phyloP scores from a whole-genome alignment of 2,113 vertebrate genomes.

The Ctenodactylus gundi region DNA sequence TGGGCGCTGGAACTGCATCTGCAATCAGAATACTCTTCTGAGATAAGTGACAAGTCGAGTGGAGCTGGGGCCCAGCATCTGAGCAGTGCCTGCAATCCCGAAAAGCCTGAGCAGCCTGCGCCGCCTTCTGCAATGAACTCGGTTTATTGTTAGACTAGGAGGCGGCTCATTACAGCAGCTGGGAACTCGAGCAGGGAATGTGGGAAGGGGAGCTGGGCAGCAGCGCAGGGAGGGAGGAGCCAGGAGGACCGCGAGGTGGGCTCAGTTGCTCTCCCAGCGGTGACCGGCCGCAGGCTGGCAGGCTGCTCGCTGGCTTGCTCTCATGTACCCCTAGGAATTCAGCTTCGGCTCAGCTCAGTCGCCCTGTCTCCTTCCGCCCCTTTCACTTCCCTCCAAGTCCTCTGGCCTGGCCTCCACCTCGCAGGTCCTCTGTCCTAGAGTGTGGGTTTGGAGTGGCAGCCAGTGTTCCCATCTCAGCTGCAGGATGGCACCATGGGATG shows the following conservation, averaged over 20 bases:
- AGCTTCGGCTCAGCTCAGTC: conserved; percentile 35
- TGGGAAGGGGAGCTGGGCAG: conserved; percentile 67
- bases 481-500: conserved; percentile 69
- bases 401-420: conserved; percentile 59
- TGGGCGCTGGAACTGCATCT: neutral
- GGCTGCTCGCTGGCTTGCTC: conserved; percentile 49
- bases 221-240: conserved; percentile 23
- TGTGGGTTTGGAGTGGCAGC: conserved; percentile 64
- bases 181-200: conserved; percentile 58
- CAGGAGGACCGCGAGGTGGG: conserved; percentile 51
- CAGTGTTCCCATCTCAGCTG: conserved; percentile 68
- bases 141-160: conserved; percentile 77
- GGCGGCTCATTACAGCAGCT: conserved; percentile 74
- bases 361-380: conserved; percentile 16
- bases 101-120: conserved; percentile 35
- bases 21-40: neutral
- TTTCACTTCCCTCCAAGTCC: conserved; percentile 41
- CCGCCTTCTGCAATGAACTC: conserved; percentile 61
- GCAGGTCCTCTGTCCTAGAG: conserved; percentile 52
- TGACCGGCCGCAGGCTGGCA: conserved; percentile 10
- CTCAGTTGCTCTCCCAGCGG: conserved; percentile 43
- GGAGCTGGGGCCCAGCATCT: conserved; percentile 9
- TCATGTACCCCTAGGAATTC: conserved; percentile 15
- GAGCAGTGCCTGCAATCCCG: conserved; percentile 20
- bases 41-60: conserved; percentile 27